phyloP scores from a whole-genome alignment of 2,113 vertebrate species.

The Prolemur simus region DNA sequence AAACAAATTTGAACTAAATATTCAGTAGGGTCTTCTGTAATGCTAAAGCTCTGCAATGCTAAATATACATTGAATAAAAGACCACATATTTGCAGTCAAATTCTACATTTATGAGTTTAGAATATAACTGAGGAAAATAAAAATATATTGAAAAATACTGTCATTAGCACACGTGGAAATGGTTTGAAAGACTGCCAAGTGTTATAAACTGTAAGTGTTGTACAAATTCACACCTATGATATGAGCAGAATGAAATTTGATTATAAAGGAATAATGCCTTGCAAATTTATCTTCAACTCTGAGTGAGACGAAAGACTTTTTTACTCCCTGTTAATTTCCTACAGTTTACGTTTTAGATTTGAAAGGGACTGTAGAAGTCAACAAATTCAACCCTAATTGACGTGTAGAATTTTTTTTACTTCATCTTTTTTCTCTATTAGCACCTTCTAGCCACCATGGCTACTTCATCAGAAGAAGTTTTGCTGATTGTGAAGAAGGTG shows the following conservation, averaged over 20 bases:
- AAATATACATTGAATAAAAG: not conserved
- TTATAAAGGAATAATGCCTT: not conserved
- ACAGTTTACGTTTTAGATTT: not conserved
- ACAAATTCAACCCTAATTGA: not conserved
- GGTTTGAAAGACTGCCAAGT: not conserved
- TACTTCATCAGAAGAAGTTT: constrained; percentile 97
- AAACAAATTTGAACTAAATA: constrained; percentile 14
- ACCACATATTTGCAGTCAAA: not conserved
- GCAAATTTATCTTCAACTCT: constrained; percentile 9
- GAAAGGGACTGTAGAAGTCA: not conserved
- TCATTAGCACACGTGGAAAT: not conserved
- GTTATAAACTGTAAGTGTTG: not conserved
- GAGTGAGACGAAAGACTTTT: not conserved
- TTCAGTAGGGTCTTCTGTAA: not conserved
- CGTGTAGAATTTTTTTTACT: not conserved
- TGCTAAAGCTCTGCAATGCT: not conserved
- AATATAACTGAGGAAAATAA: not conserved
- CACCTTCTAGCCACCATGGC: constrained; percentile 87
- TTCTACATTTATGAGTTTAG: not conserved
- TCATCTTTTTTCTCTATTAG: constrained; percentile 44
- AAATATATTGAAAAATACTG: constrained; percentile 2
- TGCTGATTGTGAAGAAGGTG: constrained; percentile 96
- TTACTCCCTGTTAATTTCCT: not conserved
- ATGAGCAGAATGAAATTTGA: not conserved
- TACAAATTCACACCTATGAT: not conserved